phyloP scores from a whole-genome alignment of 2,888 invertebrate genomes.

The Noctuana brunneofusca region DNA sequence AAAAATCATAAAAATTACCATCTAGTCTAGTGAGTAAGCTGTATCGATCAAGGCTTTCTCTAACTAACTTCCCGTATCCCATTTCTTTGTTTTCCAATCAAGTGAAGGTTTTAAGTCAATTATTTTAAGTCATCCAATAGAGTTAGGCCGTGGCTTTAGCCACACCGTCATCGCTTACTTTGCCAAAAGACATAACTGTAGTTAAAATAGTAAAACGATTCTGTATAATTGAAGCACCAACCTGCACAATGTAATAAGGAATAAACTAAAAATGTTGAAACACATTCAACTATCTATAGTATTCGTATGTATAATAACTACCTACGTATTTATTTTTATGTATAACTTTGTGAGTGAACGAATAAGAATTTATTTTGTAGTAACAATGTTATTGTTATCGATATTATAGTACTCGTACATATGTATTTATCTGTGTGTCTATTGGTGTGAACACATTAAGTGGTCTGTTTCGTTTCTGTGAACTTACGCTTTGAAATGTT shows the following conservation, averaged over 20 bases:
- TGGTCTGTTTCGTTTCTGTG: constrained; percentile 50
- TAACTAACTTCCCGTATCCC: constrained; percentile 38
- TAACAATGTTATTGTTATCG: constrained; percentile 48
- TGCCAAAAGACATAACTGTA: constrained; percentile 66
- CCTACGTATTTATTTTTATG: constrained; percentile 57
- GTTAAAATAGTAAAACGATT: constrained; percentile 55
- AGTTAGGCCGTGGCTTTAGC: constrained; percentile 61
- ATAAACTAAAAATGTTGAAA: constrained; percentile 52
- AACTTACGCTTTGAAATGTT: constrained; percentile 66
- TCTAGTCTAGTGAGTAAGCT: constrained; percentile 63
- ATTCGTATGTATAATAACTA: constrained; percentile 43
- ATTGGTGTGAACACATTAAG: constrained; percentile 75
- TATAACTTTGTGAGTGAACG: constrained; percentile 58
- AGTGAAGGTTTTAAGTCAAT: constrained; percentile 73
- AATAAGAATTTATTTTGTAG: constrained; percentile 62
- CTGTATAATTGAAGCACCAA: constrained; percentile 66
- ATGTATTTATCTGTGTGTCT: constrained; percentile 63
- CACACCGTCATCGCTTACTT: constrained; percentile 67
- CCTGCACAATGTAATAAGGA: constrained; percentile 73
- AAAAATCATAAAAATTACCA: constrained; percentile 59
- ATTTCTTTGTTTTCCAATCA: constrained; percentile 62
- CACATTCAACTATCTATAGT: constrained; percentile 44
- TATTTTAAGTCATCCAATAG: constrained; percentile 80
- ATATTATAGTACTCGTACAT: constrained; percentile 63
- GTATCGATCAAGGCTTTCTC: constrained; percentile 48